Conservation (phyloP, 2,888 invertebrate genomes). For the Cataglyphis livida region DNA sequence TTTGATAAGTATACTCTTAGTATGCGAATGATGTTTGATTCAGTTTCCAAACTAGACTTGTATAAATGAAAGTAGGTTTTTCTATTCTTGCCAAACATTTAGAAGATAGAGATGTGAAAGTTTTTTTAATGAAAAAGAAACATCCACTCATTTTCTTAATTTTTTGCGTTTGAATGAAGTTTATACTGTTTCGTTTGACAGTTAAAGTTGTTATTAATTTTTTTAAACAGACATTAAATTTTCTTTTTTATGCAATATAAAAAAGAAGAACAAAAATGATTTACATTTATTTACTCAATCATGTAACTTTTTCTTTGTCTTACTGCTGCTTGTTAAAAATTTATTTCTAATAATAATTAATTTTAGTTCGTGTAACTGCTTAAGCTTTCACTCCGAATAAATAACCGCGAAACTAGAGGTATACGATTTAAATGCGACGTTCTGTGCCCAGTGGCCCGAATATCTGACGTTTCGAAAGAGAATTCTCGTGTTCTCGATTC, state of each 20-base stretch:
- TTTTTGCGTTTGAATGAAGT: background rate
- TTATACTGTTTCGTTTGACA: background rate
- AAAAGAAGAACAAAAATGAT: background rate
- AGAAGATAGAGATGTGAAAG: background rate
- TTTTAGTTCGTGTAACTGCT: background rate
- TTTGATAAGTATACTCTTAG: constrained; percentile 16
- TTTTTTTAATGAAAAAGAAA: background rate
- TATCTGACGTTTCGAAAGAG: constrained; percentile 28
- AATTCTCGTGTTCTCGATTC: constrained; percentile 41
- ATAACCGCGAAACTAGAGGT: constrained; percentile 40
- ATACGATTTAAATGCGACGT: constrained; percentile 49
- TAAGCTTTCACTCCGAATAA: background rate
- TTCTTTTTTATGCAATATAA: background rate
- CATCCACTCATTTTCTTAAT: background rate
- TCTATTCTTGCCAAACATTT: constrained; percentile 1
- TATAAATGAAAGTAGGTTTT: background rate
- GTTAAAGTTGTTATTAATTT: background rate
- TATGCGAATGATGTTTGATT: background rate
- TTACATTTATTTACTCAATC: background rate
- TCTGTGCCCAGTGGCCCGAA: background rate
- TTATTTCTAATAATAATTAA: constrained; percentile 4
- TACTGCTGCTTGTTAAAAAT: background rate
- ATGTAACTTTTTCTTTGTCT: background rate
- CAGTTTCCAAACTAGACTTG: background rate
- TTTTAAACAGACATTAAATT: background rate